Percentiles rank a stretch among this genome's conserved stretches.
Conservation (phyloP, 2,113 vertebrate genomes). For the Sinosuthora webbiana region DNA sequence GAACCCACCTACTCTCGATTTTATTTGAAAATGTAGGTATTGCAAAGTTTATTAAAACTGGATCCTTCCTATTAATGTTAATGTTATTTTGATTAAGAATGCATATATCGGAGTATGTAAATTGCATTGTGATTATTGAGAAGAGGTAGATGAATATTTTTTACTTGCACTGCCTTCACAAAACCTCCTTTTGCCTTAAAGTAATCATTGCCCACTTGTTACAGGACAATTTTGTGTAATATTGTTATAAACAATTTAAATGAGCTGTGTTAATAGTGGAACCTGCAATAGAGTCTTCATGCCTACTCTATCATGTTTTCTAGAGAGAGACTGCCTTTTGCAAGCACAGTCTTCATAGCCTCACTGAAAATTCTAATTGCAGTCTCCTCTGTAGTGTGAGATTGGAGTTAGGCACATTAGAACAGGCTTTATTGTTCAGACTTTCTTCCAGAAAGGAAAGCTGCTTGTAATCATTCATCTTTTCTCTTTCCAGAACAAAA, state of each 20-base stretch:
- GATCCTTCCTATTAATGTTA: background rate
- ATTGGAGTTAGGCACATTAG: background rate
- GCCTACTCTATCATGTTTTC: background rate
- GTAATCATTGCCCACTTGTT: background rate
- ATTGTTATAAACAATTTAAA: background rate
- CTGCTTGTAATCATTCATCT: background rate
- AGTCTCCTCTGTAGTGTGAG: background rate
- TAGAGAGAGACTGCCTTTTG: background rate
- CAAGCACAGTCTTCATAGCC: background rate
- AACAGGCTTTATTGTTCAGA: background rate
- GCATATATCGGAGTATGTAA: background rate
- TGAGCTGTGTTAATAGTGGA: background rate
- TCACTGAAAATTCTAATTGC: background rate
- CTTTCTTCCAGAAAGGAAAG: background rate
- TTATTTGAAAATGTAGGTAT: background rate
- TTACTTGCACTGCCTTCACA: background rate
- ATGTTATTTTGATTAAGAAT: background rate
- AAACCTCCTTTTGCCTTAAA: background rate
- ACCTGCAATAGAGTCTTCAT: background rate
- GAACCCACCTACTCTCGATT: background rate
- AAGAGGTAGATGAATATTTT: background rate
- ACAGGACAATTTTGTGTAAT: background rate
- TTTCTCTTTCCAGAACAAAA: background rate
- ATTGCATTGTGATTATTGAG: background rate
- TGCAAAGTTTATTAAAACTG: background rate